phyloP scores from a whole-genome alignment of 2,888 invertebrate genomes.

The Acrocyrtus sp. region DNA sequence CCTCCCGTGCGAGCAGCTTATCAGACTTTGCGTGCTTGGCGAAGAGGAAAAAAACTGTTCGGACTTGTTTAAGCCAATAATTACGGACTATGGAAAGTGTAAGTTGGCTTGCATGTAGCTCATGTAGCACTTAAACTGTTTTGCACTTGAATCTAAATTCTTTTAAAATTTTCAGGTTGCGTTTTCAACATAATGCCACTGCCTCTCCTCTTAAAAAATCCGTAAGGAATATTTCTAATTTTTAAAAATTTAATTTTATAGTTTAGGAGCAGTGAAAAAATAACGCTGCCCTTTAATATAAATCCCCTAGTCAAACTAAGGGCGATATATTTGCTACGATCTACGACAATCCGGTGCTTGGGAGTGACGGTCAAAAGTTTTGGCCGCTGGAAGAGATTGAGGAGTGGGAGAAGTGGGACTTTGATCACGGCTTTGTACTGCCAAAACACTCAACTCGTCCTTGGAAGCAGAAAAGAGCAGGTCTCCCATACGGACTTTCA shows the following conservation, averaged over 20 bases:
- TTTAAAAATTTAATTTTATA: neutral
- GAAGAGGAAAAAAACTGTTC: constrained; percentile 73
- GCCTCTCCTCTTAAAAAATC: constrained; percentile 60
- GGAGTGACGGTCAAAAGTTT: neutral
- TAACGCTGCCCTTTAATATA: no score
- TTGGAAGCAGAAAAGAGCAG: constrained; percentile 33
- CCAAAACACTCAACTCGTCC: constrained; percentile 6
- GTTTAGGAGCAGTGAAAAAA: no score
- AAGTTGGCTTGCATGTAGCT: neutral
- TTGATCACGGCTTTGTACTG: constrained; percentile 16
- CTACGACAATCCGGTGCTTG: constrained; percentile 19
- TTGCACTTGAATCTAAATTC: no score
- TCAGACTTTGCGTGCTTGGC: constrained; percentile 77
- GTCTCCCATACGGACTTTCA: constrained; percentile 39
- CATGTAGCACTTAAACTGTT: neutral
- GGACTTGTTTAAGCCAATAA: constrained; percentile 77
- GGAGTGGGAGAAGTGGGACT: constrained; percentile 2
- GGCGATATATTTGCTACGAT: neutral
- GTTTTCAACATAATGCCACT: constrained; percentile 82
- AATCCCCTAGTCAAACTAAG: constrained; percentile 1
- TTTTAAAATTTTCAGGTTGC: constrained; percentile 68
- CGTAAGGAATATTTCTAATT: constrained; percentile 12
- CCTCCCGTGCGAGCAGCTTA: constrained; percentile 75
- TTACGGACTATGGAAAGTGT: constrained; percentile 86
- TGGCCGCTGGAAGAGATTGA: constrained; percentile 2